These are phyloP conservation scores for Mustelus asterias DNA, from an alignment of 2,113 vertebrate genomes.

Conservation along the genomic window DNA sequence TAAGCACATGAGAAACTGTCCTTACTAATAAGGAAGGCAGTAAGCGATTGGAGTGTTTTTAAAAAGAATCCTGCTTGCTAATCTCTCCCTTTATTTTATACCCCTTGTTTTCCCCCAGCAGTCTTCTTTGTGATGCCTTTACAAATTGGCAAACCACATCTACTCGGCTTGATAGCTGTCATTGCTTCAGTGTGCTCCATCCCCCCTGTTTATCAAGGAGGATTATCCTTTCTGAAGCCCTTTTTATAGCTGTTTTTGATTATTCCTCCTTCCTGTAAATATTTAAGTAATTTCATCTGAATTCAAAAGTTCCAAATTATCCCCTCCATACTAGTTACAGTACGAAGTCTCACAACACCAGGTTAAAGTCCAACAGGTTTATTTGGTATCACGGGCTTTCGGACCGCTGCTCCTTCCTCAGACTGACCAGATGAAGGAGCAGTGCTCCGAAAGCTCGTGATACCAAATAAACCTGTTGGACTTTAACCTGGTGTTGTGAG, in stretches of 20 bases:
- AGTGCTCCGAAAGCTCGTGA: too few species aligned
- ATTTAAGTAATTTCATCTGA: background rate
- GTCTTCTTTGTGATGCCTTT: background rate
- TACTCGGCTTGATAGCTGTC: background rate
- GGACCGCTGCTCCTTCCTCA: too few species aligned
- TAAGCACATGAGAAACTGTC: background rate
- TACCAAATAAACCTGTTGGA: too few species aligned
- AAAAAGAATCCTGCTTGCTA: too few species aligned
- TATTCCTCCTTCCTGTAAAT: background rate
- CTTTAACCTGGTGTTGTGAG: too few species aligned
- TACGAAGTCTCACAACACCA: too few species aligned
- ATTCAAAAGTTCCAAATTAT: background rate
- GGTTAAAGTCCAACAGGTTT: too few species aligned
- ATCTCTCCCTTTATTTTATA: background rate
- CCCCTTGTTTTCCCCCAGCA: background rate
- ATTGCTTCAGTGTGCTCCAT: background rate
- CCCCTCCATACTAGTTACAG: background rate
- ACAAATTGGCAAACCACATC: background rate
- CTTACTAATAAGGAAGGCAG: too few species aligned
- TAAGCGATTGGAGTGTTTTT: too few species aligned
- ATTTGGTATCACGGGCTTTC: too few species aligned
- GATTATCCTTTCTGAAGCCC: background rate
- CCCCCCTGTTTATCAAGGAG: background rate
- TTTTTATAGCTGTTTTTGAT: background rate
- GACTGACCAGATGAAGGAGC: too few species aligned